Conservation (phyloP, 2,888 invertebrate genomes). For the Phaedon cochleariae region DNA sequence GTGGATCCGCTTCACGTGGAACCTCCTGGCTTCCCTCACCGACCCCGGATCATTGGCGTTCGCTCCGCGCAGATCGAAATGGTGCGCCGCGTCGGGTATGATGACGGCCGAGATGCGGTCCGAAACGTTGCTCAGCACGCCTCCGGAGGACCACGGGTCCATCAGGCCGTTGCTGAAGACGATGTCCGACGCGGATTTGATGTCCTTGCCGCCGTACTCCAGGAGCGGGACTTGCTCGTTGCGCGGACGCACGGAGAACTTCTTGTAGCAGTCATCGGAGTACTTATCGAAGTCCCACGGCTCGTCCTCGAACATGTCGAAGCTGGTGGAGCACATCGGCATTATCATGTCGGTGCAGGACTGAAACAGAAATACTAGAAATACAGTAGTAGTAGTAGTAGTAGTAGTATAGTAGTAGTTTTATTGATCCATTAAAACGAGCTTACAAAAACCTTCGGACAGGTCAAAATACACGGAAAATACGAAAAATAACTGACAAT, state of each 20-base stretch:
- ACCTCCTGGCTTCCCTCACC: conserved; percentile 69
- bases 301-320: conserved; percentile 84
- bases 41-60: conserved; percentile 73
- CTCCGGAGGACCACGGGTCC: conserved; percentile 90
- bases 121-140: conserved; percentile 76
- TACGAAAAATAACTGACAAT: too few relatives aligned
- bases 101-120: conserved; percentile 73
- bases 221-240: conserved; percentile 69
- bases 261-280: conserved; percentile 72
- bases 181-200: conserved; percentile 74
- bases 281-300: conserved; percentile 78
- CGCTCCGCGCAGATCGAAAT: conserved; percentile 78
- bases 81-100: conserved; percentile 86
- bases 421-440: too few relatives aligned
- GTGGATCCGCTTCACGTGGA: conserved; percentile 70
- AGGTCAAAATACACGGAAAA: too few relatives aligned
- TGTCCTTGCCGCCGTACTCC: conserved; percentile 82
- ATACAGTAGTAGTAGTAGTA: too few relatives aligned
- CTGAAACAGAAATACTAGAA: conserved; percentile 61
- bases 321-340: conserved; percentile 81
- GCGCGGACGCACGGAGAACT: conserved; percentile 71
- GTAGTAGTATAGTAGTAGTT: too few relatives aligned
- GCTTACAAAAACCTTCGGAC: too few relatives aligned
- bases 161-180: conserved; percentile 85
- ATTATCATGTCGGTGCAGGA: conserved; percentile 97